Evolutionary conservation across 1,140 invertebrate genomes (phyloP).

Genomic region (Listronotus bonariensis): DNA sequence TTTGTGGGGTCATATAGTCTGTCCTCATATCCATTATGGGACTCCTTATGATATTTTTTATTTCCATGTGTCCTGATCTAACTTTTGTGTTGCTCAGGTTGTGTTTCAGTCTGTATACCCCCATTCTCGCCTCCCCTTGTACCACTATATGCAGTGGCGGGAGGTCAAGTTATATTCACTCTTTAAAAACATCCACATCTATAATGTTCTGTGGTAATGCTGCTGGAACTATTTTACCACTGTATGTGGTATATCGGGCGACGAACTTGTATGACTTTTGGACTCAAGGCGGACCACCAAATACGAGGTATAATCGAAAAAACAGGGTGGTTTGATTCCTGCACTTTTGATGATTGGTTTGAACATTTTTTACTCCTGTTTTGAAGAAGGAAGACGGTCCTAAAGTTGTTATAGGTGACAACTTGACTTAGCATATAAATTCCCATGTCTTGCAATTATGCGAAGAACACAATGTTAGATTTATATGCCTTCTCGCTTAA

Average conservation of each 20-base stretch:
- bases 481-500: neutral
- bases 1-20: too few species aligned
- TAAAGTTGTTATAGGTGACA: slow-evolving; percentile 1
- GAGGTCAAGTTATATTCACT: too few species aligned
- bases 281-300: neutral
- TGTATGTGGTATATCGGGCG: neutral
- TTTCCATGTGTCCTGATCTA: too few species aligned
- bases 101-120: too few species aligned
- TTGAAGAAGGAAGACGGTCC: neutral
- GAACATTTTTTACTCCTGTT: neutral
- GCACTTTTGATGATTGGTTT: neutral
- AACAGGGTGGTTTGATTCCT: neutral
- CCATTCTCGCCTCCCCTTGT: too few species aligned
- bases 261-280: neutral
- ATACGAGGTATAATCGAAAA: neutral
- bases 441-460: neutral
- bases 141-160: too few species aligned
- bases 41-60: too few species aligned
- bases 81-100: too few species aligned
- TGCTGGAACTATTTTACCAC: neutral
- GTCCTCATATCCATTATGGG: too few species aligned
- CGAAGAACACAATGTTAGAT: neutral
- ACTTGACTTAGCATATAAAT: neutral
- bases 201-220: neutral
- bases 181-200: neutral